Evolutionary conservation across 1,140 invertebrate genomes (phyloP), one percentile per base, ranked within the genome.

Genomic region (Monochamus saltuarius): DNA sequence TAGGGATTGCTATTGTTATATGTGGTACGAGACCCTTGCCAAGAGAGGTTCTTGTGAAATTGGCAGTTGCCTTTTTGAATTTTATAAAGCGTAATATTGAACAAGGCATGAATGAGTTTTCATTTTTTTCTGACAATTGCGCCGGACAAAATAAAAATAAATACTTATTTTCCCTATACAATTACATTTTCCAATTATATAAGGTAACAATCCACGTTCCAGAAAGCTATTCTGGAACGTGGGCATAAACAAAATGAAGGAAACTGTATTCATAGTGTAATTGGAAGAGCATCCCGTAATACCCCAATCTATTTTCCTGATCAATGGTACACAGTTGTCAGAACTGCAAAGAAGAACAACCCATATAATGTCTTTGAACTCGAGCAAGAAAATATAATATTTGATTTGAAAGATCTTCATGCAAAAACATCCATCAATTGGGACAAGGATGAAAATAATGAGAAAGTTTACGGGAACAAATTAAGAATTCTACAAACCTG

Each of bases 111-210:
- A 73, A 65, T 19, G 62, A 74, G 47, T 69, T 74, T 39, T 45
- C 58, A 17, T 71, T 75, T 63, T 74, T 70, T 59, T 74, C 71
- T 0, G 75, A 77, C 51, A 77, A 76, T 53, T 77, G 75, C 62
- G 52, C 60, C 8, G 73, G 75, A 7, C 71, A 77, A 61, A 77
- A 78, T 59, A 55, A 68, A n/a, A 76, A 77, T 47, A 64, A 68
- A 7, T 70, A 62, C 47, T 55, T 77, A n/a, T 75, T 68, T 64
- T 53, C 55, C 7, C 42, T 75, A 60, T 74, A 68, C 51, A 49
- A 67, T 10, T 61, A 69, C 36, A 55, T 61, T 1, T 55, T 67
- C 10, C 56, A 67, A 46, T 54, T 61, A 34, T 68, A 62, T 55
- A 55, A 65, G 9, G 59, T 71, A n/a, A 56, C 59, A 36, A 73